Evolutionary conservation across 1,140 invertebrate species (phyloP), one percentile per base, ranked within the genome.

Genomic region (Calliopsis andreniformis): DNA sequence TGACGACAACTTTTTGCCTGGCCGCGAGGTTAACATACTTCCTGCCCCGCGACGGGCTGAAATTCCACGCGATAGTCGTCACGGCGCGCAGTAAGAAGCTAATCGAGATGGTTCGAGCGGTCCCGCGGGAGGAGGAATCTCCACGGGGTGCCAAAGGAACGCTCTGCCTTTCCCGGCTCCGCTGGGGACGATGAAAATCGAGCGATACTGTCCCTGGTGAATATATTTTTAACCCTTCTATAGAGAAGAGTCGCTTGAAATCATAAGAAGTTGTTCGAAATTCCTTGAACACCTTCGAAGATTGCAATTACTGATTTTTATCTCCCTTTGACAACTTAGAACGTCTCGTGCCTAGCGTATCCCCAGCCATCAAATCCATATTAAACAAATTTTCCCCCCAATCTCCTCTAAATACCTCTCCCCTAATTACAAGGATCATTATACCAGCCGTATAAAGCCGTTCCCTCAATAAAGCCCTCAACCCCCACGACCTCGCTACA

Each of bases 31-130:
- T 80, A 70, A 80, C 82, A 84, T 84, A 84, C 82, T 84, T 84
- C 73, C 82, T 84, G 78, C 43, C 78, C 78, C 64, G 70, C 51
- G 53, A 78, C 78, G 73, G 67, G 47, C 82, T 78, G 68, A 84
- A 84, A 84, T 84, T 84, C 82, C 68, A 78, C 78, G 68, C 72
- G 68, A 78, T 80, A 84, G 82, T 83, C 78, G 78, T 80, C 82
- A 75, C 78, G 78, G 79, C 83, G 78, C 53, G 53, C 45, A 49
- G 70, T 43, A 83, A 82, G 80, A 83, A 83, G 70, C 63, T 83
- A 82, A 83, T 82, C 80, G 80, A 76, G 61, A 69, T 30, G 45
- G 18, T 47, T 5, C 3, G 42, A 49, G 10, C 20, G 53, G 12
- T 79, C 72, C 53, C 58, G 64, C 45, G 75, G 53, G 67, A 75